phyloP scores from a whole-genome alignment of 2,113 vertebrate genomes.

The Eclectus roratus region DNA sequence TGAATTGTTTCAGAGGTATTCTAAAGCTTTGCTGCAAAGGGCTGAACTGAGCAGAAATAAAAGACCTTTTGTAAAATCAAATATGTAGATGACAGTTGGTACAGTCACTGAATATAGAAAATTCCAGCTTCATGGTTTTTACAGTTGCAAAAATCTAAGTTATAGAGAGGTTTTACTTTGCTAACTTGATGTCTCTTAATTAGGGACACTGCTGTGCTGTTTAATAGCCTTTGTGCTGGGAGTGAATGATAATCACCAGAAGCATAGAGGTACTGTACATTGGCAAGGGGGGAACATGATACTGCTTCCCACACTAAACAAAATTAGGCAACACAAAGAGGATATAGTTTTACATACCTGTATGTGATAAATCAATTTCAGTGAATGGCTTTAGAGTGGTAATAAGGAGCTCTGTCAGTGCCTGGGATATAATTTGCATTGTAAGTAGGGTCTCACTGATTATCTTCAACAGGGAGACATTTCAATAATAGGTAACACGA shows the following conservation, averaged over 20 bases:
- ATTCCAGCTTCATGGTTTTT: neutral
- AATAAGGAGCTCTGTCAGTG: neutral
- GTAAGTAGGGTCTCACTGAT: neutral
- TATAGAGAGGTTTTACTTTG: neutral
- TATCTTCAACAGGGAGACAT: neutral
- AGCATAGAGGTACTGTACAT: fast-evolving
- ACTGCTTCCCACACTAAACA: neutral
- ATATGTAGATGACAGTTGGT: neutral
- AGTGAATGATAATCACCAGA: neutral
- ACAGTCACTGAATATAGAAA: neutral
- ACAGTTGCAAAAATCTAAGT: slow-evolving; percentile 1
- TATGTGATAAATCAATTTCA: neutral
- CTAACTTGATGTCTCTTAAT: slow-evolving; percentile 10
- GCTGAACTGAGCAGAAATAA: neutral
- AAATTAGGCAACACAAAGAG: neutral
- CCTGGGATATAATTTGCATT: neutral
- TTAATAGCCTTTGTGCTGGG: neutral
- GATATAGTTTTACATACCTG: neutral
- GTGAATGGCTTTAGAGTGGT: neutral
- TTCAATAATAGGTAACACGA: neutral
- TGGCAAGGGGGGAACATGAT: fast-evolving
- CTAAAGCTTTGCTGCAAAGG: slow-evolving; percentile 3
- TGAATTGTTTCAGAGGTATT: slow-evolving; percentile 35
- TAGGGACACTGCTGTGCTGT: neutral
- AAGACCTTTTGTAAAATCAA: slow-evolving; percentile 39